Percentiles rank a stretch among this genome's conserved stretches.
phyloP scores from a whole-genome alignment of 2,888 invertebrate genomes.

The Colostygia pectinataria region DNA sequence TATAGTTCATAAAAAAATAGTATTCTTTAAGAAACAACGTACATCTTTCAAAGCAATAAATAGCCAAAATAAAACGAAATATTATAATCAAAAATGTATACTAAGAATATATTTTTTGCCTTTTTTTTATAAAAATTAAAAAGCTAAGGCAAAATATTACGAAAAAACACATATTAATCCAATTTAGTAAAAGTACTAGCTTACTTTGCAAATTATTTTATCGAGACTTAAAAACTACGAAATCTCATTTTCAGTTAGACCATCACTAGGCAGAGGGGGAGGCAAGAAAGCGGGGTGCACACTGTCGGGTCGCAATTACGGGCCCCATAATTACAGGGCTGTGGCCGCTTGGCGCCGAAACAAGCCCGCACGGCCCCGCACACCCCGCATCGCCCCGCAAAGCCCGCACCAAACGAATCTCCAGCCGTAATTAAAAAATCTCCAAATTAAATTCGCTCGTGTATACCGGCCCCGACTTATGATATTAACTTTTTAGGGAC shows the following conservation, averaged over 20 bases:
- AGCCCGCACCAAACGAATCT: conserved; percentile 64
- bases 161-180: no score
- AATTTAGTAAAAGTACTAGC: no score
- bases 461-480: conserved; percentile 74
- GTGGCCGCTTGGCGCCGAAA: conserved; percentile 76
- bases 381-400: conserved; percentile 41
- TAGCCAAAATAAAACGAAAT: no score
- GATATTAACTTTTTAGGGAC: conserved; percentile 79
- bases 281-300: conserved; percentile 54
- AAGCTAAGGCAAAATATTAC: no score
- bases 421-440: conserved; percentile 81
- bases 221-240: conserved; percentile 13
- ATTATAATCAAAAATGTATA: no score
- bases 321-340: conserved; percentile 81
- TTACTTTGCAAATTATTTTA: conserved; percentile 7
- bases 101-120: no score
- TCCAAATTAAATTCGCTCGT: conserved; percentile 83
- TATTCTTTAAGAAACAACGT: no score
- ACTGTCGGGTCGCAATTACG: conserved; percentile 76
- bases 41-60: no score
- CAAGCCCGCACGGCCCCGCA: conserved; percentile 46
- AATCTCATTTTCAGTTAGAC: conserved; percentile 34
- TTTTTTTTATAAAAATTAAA: no score
- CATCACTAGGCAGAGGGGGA: conserved; percentile 59
- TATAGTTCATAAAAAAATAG: no score